A percentile compares a stretch with the other conserved stretches of the same genome.
phyloP scores from a whole-genome alignment of 2,113 vertebrate genomes.

The Hypocryptadius cinnamomeus region DNA sequence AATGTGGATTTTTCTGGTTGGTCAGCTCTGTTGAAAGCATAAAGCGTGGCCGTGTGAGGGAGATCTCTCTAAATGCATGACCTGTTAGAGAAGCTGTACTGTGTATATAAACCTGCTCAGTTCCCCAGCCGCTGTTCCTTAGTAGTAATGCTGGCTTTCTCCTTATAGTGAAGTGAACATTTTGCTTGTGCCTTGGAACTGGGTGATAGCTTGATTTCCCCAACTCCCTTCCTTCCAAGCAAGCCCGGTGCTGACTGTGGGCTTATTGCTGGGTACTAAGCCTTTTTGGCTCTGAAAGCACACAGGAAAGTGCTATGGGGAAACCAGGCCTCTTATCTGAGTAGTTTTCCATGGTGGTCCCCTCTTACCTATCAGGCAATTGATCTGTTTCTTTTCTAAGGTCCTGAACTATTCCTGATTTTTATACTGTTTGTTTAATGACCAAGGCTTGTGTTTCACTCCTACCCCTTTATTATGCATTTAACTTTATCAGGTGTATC shows the following conservation, averaged over 20 bases:
- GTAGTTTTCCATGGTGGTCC: neutral
- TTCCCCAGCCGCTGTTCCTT: constrained; percentile 1
- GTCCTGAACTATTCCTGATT: constrained; percentile 44
- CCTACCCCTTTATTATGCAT: constrained; percentile 71
- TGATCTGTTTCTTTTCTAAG: constrained; percentile 36
- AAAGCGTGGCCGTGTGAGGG: neutral
- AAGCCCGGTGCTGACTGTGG: constrained; percentile 13
- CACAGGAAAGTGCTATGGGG: constrained; percentile 38
- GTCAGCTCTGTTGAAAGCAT: neutral
- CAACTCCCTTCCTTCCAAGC: neutral
- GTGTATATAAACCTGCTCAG: neutral
- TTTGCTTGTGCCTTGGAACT: constrained; percentile 57
- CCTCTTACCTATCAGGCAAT: constrained; percentile 9
- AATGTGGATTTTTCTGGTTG: neutral
- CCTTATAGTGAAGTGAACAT: constrained; percentile 16
- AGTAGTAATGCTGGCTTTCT: neutral
- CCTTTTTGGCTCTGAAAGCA: constrained; percentile 43
- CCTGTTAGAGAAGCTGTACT: constrained; percentile 36
- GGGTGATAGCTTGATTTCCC: constrained; percentile 42
- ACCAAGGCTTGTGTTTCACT: constrained; percentile 62
- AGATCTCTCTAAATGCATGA: constrained; percentile 34
- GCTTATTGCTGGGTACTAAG: constrained; percentile 18
- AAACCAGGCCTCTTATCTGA: constrained; percentile 23
- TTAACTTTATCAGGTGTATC: constrained; percentile 75
- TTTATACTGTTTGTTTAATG: constrained; percentile 60